These are phyloP conservation scores for Thamnophis sirtalis DNA, from an alignment of 2,113 vertebrate genomes.

Conservation along the genomic window DNA sequence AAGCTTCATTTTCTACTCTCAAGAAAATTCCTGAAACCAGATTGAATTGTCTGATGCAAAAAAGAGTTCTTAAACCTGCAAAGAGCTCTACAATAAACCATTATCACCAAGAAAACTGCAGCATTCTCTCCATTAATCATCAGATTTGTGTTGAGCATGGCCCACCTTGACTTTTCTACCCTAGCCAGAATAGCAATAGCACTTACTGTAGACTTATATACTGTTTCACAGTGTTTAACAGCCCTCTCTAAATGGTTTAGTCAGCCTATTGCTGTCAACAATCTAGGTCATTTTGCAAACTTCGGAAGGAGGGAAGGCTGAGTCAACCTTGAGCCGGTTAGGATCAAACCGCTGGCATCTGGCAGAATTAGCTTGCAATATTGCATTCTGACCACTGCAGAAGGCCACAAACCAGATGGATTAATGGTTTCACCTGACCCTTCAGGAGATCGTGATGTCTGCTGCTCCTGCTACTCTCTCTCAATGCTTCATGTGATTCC, in stretches of 20 bases:
- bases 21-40: slow-evolving; percentile 45
- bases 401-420: background rate
- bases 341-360: background rate
- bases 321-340: background rate
- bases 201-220: background rate
- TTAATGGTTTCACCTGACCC: background rate
- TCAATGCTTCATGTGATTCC: background rate
- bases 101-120: background rate
- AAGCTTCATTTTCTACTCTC: slow-evolving; percentile 50
- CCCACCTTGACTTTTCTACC: background rate
- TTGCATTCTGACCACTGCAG: background rate
- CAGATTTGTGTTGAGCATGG: background rate
- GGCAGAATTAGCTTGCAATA: background rate
- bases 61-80: slow-evolving; percentile 3
- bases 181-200: background rate
- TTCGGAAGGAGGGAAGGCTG: background rate
- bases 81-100: background rate
- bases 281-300: background rate
- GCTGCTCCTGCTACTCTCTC: background rate
- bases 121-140: background rate
- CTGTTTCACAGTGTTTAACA: no score
- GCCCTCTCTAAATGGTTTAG: no score
- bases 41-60: slow-evolving; percentile 2
- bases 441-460: background rate
- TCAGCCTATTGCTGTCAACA: background rate